Percentiles rank a stretch among this genome's conserved stretches.
Conservation (phyloP, 1,140 invertebrate genomes). For the Argopecten irradians region DNA sequence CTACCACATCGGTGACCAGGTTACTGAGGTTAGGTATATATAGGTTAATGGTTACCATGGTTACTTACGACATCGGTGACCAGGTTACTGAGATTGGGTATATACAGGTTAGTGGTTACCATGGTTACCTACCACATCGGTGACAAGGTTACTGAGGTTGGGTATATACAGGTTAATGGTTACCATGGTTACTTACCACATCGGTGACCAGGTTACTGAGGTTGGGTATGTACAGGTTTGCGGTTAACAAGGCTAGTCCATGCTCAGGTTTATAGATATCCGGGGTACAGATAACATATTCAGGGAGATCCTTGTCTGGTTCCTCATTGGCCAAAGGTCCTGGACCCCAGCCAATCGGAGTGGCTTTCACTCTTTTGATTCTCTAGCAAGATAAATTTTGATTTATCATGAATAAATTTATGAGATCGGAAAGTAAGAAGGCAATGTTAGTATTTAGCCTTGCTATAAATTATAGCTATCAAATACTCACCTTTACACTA, state of each 20-base stretch:
- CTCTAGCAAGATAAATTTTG: constrained; percentile 55
- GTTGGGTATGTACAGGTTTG: constrained; percentile 71
- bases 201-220: constrained; percentile 58
- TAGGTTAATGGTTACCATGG: constrained; percentile 67
- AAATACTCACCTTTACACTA: too few species aligned
- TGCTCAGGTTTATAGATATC: constrained; percentile 67
- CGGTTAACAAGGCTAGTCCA: constrained; percentile 70
- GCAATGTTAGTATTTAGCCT: too few species aligned
- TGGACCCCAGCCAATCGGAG: constrained; percentile 65
- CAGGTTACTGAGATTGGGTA: constrained; percentile 65
- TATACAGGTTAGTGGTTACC: constrained; percentile 69
- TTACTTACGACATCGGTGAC: constrained; percentile 56
- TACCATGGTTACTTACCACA: constrained; percentile 60
- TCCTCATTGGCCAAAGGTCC: constrained; percentile 62
- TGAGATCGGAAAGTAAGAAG: background rate
- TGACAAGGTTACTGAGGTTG: constrained; percentile 60
- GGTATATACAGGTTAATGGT: constrained; percentile 72
- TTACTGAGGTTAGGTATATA: constrained; percentile 67
- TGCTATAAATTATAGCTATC: too few species aligned
- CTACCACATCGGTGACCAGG: constrained; percentile 58
- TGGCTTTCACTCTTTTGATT: constrained; percentile 55
- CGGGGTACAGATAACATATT: constrained; percentile 71
- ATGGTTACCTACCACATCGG: constrained; percentile 64
- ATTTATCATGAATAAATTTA: background rate
- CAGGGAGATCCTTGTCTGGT: constrained; percentile 63